Base-by-base conservation (phyloP, 92 coral and sea anemone species). In the Montipora capitata region DNA sequence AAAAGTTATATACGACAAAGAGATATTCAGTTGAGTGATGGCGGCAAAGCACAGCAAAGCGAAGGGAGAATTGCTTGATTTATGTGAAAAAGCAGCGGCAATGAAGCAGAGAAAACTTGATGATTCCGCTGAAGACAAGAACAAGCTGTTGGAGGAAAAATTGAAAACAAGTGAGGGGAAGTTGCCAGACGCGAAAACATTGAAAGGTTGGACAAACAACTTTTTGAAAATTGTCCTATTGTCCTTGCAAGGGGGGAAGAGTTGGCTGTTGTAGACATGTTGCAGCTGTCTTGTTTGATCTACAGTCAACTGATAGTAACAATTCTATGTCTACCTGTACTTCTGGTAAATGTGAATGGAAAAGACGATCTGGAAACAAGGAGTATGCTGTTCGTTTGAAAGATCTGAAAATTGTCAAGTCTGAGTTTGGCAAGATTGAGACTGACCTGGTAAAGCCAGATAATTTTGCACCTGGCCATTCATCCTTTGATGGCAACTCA, bases 261-360 rank as follows among this genome's bases (percentile, higher is more conserved):
- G 87, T 80, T 74, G 94, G 86, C 56, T 77, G 66, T 27, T 82
- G 91, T 67, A 87, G 87, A 76, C 91, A 86, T 70, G 92, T 83
- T 7, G 92, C 92, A 16, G 95, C 95, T 4, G 90, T 87, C 57
- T 67, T 92, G 82, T 92, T 92, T 66, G 92, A 92, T 43, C 84
- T 92, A 15, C 90, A 92, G 40, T 78, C n/a, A n/a, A n/a, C n/a
- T n/a, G n/a, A n/a, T n/a, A n/a, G n/a, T n/a, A n/a, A n/a, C n/a
- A n/a, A n/a, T n/a, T n/a, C n/a, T n/a, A n/a, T n/a, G n/a, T n/a
- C n/a, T n/a, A n/a, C n/a, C n/a, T n/a, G n/a, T n/a, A n/a, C n/a
- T n/a, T n/a, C n/a, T n/a, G n/a, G n/a, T n/a, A n/a, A n/a, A n/a
- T n/a, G n/a, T n/a, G n/a, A n/a, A n/a, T n/a, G n/a, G n/a, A n/a